Conservation (phyloP, 2,797 vertebrate genomes). For the Xenentodon cancila region DNA sequence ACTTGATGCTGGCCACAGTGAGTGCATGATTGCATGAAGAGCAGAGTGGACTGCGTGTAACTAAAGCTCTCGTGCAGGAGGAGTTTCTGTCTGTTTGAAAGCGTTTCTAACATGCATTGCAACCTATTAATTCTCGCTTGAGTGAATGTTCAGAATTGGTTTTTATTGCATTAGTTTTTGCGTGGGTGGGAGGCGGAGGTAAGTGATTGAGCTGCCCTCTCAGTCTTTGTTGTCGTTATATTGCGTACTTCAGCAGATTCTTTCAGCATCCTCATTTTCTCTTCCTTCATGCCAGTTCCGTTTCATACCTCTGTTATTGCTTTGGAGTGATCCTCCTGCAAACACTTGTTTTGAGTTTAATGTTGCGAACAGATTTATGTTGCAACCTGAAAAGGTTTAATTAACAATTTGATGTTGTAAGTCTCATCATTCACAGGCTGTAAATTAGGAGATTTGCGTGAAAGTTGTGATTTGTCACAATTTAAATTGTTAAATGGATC, state of each 20-base stretch:
- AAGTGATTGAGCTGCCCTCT: slow-evolving; percentile 35
- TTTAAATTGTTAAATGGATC: too few species aligned
- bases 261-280: slow-evolving; percentile 7
- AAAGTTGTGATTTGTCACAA: too few species aligned
- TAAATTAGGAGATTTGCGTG: too few species aligned
- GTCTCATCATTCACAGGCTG: too few species aligned
- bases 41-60: slow-evolving; percentile 34
- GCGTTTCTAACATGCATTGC: not conserved
- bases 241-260: slow-evolving; percentile 22
- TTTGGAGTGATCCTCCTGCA: too few species aligned
- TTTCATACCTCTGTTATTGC: not conserved
- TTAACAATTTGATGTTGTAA: too few species aligned
- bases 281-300: not conserved
- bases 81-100: not conserved
- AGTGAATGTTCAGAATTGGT: slow-evolving; percentile 7
- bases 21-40: slow-evolving; percentile 68
- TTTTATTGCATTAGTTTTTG: slow-evolving; percentile 39
- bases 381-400: too few species aligned
- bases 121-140: not conserved
- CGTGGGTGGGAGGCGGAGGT: slow-evolving; percentile 51
- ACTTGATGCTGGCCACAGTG: slow-evolving; percentile 81
- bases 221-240: slow-evolving; percentile 2
- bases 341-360: too few species aligned
- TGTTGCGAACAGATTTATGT: too few species aligned
- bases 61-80: slow-evolving; percentile 8